A percentile compares a stretch with the other conserved stretches of the same genome.
Evolutionary conservation across 2,113 vertebrate species (phyloP).

Genomic region (Eudyptes chrysolophus): DNA sequence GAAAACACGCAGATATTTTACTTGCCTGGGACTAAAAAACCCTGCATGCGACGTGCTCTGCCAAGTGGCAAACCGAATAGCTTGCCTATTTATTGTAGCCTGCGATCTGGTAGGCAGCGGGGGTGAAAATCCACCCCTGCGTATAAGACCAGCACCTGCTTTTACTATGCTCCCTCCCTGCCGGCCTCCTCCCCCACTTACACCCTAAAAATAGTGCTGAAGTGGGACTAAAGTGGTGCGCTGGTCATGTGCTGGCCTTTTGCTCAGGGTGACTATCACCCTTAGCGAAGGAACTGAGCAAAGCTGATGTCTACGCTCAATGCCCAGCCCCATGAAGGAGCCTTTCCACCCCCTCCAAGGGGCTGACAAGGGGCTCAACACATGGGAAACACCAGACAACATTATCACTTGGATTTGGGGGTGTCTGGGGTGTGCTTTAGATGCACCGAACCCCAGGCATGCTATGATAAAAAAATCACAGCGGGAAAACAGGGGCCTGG

Average conservation of each 20-base stretch:
- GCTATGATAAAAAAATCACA: neutral
- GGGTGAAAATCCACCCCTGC: neutral
- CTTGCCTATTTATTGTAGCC: neutral
- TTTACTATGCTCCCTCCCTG: conserved; percentile 4
- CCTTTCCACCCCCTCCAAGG: neutral
- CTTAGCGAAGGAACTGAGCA: neutral
- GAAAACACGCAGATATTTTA: conserved; percentile 56
- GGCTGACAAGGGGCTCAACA: neutral
- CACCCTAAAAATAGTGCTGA: conserved; percentile 57
- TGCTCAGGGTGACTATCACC: neutral
- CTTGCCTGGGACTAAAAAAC: conserved; percentile 1
- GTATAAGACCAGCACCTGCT: conserved; percentile 16
- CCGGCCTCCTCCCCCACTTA: conserved; percentile 29
- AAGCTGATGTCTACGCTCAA: neutral
- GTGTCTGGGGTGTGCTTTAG: neutral
- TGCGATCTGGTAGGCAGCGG: neutral
- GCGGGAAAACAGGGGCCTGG: neutral
- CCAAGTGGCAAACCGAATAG: neutral
- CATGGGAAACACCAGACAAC: neutral
- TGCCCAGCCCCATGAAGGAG: neutral
- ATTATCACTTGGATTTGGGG: neutral
- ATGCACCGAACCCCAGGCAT: neutral
- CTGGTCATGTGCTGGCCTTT: conserved; percentile 52
- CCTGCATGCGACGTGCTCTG: neutral
- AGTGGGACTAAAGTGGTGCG: conserved; percentile 44